Evolutionary conservation across 2,888 invertebrate species (phyloP).

Genomic region (Patella ulyssiponensis): DNA sequence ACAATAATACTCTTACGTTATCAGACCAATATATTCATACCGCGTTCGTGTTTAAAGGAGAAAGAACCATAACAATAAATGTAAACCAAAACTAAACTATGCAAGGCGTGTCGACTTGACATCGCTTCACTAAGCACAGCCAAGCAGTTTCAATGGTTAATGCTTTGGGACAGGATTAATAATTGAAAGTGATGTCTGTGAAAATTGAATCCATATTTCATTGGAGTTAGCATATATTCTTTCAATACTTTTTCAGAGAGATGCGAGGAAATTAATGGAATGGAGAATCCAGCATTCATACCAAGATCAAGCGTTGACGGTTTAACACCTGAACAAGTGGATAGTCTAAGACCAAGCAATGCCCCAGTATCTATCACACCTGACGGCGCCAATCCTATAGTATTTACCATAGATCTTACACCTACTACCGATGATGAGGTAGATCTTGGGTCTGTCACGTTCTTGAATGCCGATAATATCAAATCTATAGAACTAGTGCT

Average conservation of each 20-base stretch:
- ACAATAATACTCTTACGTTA: too few species aligned
- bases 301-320: background rate
- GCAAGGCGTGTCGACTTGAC: too few species aligned
- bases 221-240: background rate
- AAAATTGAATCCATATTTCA: too few species aligned
- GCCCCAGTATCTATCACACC: background rate
- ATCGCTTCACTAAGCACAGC: too few species aligned
- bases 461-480: background rate
- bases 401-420: background rate
- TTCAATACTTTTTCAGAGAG: background rate
- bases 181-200: too few species aligned
- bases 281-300: background rate
- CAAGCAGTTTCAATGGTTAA: too few species aligned
- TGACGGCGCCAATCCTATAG: background rate
- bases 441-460: background rate
- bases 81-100: too few species aligned
- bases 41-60: too few species aligned
- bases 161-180: too few species aligned
- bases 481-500: background rate
- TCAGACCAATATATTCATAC: too few species aligned
- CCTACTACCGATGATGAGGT: background rate
- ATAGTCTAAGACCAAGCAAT: background rate
- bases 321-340: background rate
- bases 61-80: too few species aligned
- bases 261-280: slow-evolving; percentile 1